Conservation (phyloP, 2,888 invertebrate species). For the Callosobruchus maculatus region DNA sequence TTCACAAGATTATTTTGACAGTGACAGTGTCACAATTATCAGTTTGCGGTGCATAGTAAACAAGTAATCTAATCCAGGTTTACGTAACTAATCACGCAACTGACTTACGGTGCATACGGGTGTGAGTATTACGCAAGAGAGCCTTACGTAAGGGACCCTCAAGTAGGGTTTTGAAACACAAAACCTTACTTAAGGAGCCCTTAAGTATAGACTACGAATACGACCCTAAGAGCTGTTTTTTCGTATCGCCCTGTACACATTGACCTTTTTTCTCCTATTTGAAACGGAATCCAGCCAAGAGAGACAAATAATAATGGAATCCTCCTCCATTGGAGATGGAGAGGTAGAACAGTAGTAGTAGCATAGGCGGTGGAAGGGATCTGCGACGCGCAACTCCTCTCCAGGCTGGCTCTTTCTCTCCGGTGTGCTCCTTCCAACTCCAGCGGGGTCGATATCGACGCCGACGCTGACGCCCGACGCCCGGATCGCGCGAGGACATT, state of each 20-base stretch:
- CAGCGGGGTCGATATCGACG: constrained; percentile 7
- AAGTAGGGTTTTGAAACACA: too few relatives aligned
- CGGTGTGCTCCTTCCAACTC: background rate
- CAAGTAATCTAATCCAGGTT: too few relatives aligned
- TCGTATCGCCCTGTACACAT: background rate
- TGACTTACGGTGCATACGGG: too few relatives aligned
- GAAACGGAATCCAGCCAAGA: background rate
- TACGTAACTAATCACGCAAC: too few relatives aligned
- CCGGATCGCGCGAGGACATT: constrained; percentile 29
- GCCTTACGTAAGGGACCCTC: too few relatives aligned
- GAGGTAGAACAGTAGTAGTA: background rate
- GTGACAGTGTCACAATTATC: too few relatives aligned
- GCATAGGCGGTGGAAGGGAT: background rate
- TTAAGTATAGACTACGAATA: too few relatives aligned
- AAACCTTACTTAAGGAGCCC: too few relatives aligned
- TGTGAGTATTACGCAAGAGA: too few relatives aligned
- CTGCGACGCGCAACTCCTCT: background rate
- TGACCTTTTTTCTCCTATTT: background rate
- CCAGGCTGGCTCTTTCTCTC: background rate
- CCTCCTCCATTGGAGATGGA: background rate
- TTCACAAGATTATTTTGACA: too few relatives aligned
- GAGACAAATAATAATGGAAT: background rate
- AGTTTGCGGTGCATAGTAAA: too few relatives aligned
- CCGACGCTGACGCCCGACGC: constrained; percentile 25
- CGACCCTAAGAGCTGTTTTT: background rate